phyloP scores from a whole-genome alignment of 1,140 invertebrate species.

The Drosophila mojavensis region DNA sequence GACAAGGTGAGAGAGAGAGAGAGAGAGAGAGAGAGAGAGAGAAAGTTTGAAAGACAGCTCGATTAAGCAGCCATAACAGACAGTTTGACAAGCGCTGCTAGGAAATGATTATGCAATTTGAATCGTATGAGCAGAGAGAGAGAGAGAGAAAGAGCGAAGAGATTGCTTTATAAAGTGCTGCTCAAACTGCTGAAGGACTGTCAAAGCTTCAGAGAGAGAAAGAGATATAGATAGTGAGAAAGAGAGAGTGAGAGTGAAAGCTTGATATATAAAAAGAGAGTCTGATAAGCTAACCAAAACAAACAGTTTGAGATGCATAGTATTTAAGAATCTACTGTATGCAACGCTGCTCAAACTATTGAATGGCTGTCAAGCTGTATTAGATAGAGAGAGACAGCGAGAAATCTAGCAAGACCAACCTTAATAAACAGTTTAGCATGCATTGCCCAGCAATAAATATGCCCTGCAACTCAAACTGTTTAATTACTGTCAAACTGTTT shows the following conservation, averaged over 20 bases:
- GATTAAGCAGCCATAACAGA: background rate
- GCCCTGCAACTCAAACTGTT: background rate
- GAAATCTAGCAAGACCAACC: too few relatives aligned
- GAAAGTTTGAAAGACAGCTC: background rate
- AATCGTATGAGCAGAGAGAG: background rate
- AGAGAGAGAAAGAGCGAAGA: background rate
- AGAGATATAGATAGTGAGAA: too few relatives aligned
- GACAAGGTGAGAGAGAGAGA: background rate
- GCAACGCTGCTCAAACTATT: conserved; percentile 1
- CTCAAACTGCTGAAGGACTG: conserved; percentile 9
- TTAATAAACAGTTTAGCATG: too few relatives aligned
- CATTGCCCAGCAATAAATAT: background rate
- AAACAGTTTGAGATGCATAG: too few relatives aligned
- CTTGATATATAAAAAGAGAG: background rate
- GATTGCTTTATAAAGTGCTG: background rate
- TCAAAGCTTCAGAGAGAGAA: background rate
- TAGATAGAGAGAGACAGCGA: background rate
- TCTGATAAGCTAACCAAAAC: too few relatives aligned
- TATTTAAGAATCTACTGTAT: background rate
- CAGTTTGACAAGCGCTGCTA: background rate
- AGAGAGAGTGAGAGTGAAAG: too few relatives aligned
- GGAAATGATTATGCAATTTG: conserved; percentile 43
- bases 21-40: too few relatives aligned
- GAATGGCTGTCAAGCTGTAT: background rate
- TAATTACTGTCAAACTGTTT: background rate